These are phyloP conservation scores for Percopsis omiscomaycus DNA, from an alignment of 2,797 vertebrate genomes.

Conservation along the genomic window DNA sequence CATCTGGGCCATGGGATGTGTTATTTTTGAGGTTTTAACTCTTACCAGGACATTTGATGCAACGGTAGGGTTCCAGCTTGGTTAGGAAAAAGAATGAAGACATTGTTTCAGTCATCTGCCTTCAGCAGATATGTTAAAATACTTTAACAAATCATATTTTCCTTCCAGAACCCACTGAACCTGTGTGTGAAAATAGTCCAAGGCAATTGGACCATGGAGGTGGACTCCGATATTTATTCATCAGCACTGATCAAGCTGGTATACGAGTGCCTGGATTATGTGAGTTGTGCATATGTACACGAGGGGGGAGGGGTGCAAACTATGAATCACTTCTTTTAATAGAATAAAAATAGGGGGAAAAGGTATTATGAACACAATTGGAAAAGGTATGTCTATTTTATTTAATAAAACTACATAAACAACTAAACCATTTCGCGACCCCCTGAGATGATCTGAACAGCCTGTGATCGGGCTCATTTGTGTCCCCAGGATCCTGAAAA, in stretches of 20 bases:
- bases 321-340: no score
- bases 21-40: conserved; percentile 92
- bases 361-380: neutral
- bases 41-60: conserved; percentile 98
- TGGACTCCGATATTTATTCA: conserved; percentile 87
- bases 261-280: conserved; percentile 92
- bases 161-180: conserved; percentile 90
- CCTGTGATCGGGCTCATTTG: conserved; percentile 23
- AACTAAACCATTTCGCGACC: neutral
- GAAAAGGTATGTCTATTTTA: neutral
- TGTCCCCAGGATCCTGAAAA: conserved; percentile 89
- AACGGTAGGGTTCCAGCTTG: conserved; percentile 78
- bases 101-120: neutral
- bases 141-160: neutral
- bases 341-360: neutral
- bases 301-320: no score
- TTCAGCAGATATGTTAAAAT: neutral
- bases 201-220: conserved; percentile 95
- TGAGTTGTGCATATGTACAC: conserved; percentile 55
- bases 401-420: neutral
- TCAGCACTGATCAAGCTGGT: conserved; percentile 88
- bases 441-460: neutral
- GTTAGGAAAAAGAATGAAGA: neutral
- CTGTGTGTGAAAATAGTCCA: conserved; percentile 99
- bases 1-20: conserved; percentile 98